Evolutionary conservation across 2,888 invertebrate genomes (phyloP), one percentile per base, ranked within the genome.

Genomic region (Eudasyphora cyanicolor): DNA sequence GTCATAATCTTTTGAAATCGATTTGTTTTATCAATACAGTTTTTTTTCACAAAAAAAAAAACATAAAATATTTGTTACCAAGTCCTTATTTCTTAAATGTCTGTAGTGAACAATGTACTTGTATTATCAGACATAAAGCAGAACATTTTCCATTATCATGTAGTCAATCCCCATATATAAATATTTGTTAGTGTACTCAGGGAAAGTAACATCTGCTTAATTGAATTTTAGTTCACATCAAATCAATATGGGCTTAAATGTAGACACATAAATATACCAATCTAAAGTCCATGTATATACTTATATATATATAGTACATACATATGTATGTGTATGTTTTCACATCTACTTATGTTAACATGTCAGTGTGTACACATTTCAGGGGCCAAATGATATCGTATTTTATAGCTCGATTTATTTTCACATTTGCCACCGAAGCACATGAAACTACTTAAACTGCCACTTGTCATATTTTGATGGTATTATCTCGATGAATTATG

Each of bases 201-300:
- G 12, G 17, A 71, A n/a, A 7, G 29, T n/a, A 74, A 57, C 80
- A 80, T 64, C 67, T 84, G 83, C 67, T 84, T 67, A 75, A 80
- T 75, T 84, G 75, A 76, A 71, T 78, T 75, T 42, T 64, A 73
- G 42, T 81, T 84, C 84, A n/a, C 81, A 79, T 74, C 32, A 73
- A 21, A 71, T 79, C 29, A 60, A n/a, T 7, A 24, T 17, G 17
- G 17, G 32, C 60, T 54, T 2, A n/a, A 7, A n/a, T n/a, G 32
- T 32, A 29, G 5, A 60, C 29, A 57, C 1, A 54, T 10, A 6
- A 12, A n/a, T 8, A 24, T 14, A 54, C 24, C 21, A 54, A 51
- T 51, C n/a, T n/a, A n/a, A n/a, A n/a, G n/a, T 19, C n/a, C 17
- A 49, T 19, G 49, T 49, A 49, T 49, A 2, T 7, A 49, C 17